Conservation (phyloP, 2,113 vertebrate genomes). For the Casuarius casuarius region DNA sequence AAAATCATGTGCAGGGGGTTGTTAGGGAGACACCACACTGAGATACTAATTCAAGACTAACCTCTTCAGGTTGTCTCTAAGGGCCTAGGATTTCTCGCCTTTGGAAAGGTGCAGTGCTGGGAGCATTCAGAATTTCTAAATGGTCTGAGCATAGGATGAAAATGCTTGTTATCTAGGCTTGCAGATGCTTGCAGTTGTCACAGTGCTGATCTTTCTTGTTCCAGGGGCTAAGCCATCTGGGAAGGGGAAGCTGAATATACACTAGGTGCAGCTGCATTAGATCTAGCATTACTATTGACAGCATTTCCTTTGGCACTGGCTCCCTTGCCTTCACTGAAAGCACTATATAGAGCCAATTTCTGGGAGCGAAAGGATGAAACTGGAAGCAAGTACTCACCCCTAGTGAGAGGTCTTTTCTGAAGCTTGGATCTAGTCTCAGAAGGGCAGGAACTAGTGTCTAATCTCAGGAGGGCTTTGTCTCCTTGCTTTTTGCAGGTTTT, state of each 20-base stretch:
- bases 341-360: neutral
- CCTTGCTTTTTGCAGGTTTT: neutral
- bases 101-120: neutral
- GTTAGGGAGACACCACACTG: neutral
- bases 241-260: neutral
- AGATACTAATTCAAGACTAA: neutral
- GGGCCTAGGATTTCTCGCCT: neutral
- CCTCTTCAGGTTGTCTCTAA: neutral
- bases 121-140: neutral
- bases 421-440: neutral
- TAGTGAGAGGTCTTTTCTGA: neutral
- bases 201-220: neutral
- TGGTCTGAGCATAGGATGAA: neutral
- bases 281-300: neutral
- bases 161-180: neutral
- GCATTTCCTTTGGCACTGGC: neutral
- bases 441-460: neutral
- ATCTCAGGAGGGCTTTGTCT: neutral
- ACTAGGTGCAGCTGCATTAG: neutral
- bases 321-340: neutral
- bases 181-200: neutral
- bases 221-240: neutral
- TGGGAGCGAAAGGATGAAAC: neutral
- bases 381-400: neutral
- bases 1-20: accelerated